Conservation (phyloP, 2,888 invertebrate species). For the Cheilosia vernalis region DNA sequence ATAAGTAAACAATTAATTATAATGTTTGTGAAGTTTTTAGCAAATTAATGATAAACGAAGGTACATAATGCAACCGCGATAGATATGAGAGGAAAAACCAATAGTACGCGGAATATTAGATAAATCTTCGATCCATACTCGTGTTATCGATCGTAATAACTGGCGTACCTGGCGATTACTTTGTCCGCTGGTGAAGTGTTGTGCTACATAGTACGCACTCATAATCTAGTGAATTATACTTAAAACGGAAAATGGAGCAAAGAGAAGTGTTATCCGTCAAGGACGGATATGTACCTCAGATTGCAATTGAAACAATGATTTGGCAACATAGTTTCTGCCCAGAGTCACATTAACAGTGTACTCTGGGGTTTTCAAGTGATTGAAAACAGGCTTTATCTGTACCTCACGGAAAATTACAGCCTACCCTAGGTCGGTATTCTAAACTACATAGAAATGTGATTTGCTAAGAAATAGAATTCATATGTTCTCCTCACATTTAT, state of each 20-base stretch:
- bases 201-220: slow-evolving; percentile 60
- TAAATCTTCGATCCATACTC: slow-evolving; percentile 56
- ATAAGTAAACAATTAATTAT: slow-evolving; percentile 70
- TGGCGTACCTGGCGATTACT: slow-evolving; percentile 26
- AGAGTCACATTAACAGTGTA: no score
- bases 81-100: slow-evolving; percentile 14
- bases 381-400: no score
- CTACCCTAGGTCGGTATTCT: no score
- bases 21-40: slow-evolving; percentile 64
- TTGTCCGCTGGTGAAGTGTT: slow-evolving; percentile 51
- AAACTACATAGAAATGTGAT: no score
- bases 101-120: slow-evolving; percentile 37
- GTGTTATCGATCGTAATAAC: slow-evolving; percentile 46
- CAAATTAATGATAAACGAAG: slow-evolving; percentile 62
- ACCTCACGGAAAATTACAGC: no score
- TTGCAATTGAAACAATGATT: not conserved
- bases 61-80: slow-evolving; percentile 17
- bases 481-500: no score
- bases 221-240: slow-evolving; percentile 62
- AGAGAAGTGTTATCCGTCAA: slow-evolving; percentile 56
- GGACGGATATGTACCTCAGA: slow-evolving; percentile 48
- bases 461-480: no score
- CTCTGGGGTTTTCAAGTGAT: no score
- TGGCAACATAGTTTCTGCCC: no score
- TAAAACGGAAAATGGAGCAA: slow-evolving; percentile 35